Evolutionary conservation across 2,797 vertebrate genomes (phyloP).

Genomic region (Geotrypetes seraphini): DNA sequence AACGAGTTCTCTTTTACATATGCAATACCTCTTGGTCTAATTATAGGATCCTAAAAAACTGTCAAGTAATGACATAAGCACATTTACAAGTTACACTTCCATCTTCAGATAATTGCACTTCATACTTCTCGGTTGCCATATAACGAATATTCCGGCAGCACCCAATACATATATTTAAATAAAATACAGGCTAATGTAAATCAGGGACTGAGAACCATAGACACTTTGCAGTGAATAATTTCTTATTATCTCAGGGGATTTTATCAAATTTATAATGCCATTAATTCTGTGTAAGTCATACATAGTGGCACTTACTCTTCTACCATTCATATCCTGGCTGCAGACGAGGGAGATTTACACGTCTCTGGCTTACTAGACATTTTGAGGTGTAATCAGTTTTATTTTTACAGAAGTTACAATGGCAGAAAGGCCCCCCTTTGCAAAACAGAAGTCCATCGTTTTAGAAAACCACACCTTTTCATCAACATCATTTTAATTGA

Average conservation of each 20-base stretch:
- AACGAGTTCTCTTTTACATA: conserved; percentile 19
- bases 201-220: conserved; percentile 14
- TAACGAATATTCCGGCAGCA: conserved; percentile 32
- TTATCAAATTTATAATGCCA: conserved; percentile 42
- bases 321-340: too few species aligned
- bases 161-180: conserved; percentile 37
- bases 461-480: too few species aligned
- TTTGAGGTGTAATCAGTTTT: too few species aligned
- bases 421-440: too few species aligned
- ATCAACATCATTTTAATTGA: too few species aligned
- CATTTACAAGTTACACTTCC: conserved; percentile 32
- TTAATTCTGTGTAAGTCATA: too few species aligned
- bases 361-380: too few species aligned
- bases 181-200: conserved; percentile 23
- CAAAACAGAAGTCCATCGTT: too few species aligned
- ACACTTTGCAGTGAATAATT: conserved; percentile 36
- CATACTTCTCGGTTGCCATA: conserved; percentile 30
- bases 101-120: conserved; percentile 14
- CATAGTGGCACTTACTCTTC: too few species aligned
- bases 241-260: conserved; percentile 41
- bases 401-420: too few species aligned
- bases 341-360: too few species aligned
- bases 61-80: conserved; percentile 29
- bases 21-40: conserved; percentile 28
- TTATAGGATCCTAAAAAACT: conserved; percentile 29